These are phyloP conservation scores for Semotilus atromaculatus DNA, from an alignment of 2,797 vertebrate genomes.

Conservation along the genomic window DNA sequence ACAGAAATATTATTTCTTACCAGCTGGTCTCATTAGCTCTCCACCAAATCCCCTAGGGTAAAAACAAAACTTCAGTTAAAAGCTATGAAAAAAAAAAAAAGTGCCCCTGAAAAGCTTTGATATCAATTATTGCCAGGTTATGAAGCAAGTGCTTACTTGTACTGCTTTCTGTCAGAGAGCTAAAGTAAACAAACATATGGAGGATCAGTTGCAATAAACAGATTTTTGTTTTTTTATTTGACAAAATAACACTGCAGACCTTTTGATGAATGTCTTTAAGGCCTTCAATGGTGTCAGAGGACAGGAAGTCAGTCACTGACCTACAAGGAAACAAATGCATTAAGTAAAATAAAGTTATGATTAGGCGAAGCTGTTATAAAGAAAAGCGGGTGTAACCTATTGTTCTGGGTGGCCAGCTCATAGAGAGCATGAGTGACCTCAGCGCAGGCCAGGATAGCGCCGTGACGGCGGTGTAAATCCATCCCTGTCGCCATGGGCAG, in stretches of 20 bases:
- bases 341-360: background rate
- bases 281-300: slow-evolving; percentile 76
- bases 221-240: background rate
- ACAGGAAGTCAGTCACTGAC: slow-evolving; percentile 78
- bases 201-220: background rate
- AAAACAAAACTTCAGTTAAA: slow-evolving; percentile 34
- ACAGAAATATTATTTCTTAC: slow-evolving; percentile 68
- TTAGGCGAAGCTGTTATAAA: background rate
- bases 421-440: slow-evolving; percentile 88
- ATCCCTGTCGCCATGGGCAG: slow-evolving; percentile 82
- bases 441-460: slow-evolving; percentile 91
- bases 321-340: slow-evolving; percentile 67
- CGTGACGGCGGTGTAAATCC: slow-evolving; percentile 90
- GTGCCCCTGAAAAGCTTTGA: slow-evolving; percentile 19
- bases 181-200: slow-evolving; percentile 64
- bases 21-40: slow-evolving; percentile 92
- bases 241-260: slow-evolving; percentile 72
- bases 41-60: slow-evolving; percentile 89
- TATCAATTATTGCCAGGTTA: background rate
- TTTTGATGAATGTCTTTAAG: slow-evolving; percentile 88
- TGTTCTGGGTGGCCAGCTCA: slow-evolving; percentile 78
- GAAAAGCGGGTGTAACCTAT: slow-evolving; percentile 76
- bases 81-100: background rate
- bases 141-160: slow-evolving; percentile 81
- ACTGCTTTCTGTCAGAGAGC: slow-evolving; percentile 87